These are phyloP conservation scores for Semnopithecus entellus DNA, from an alignment of 2,113 vertebrate genomes.

Conservation along the genomic window DNA sequence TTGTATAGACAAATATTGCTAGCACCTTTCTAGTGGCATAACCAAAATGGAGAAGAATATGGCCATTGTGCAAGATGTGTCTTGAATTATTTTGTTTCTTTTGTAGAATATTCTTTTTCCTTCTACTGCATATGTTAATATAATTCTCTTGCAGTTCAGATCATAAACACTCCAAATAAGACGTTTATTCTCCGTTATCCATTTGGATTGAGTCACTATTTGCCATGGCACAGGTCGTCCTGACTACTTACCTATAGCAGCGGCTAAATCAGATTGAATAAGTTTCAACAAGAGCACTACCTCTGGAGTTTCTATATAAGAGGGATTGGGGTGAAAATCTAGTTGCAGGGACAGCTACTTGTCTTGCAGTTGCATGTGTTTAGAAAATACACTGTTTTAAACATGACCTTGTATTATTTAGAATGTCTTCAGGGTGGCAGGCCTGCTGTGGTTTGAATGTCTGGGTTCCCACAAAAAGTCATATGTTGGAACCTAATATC, in stretches of 20 bases:
- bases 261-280: neutral
- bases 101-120: neutral
- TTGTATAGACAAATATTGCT: neutral
- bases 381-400: neutral
- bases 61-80: neutral
- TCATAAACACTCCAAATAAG: slow-evolving; percentile 1
- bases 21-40: neutral
- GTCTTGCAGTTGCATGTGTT: neutral
- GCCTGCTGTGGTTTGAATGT: neutral
- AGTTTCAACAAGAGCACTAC: neutral
- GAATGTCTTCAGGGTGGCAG: neutral
- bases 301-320: neutral
- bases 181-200: neutral
- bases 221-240: neutral
- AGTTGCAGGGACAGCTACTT: neutral
- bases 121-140: neutral
- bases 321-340: neutral
- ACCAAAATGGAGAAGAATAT: slow-evolving; percentile 11
- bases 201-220: neutral
- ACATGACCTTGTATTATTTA: neutral
- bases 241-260: neutral
- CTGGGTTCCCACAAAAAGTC: neutral
- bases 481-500: neutral
- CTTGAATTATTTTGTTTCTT: slow-evolving; percentile 9
- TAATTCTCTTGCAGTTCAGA: slow-evolving; percentile 37